phyloP scores from a whole-genome alignment of 2,113 vertebrate species.

The Pangasianodon hypophthalmus region DNA sequence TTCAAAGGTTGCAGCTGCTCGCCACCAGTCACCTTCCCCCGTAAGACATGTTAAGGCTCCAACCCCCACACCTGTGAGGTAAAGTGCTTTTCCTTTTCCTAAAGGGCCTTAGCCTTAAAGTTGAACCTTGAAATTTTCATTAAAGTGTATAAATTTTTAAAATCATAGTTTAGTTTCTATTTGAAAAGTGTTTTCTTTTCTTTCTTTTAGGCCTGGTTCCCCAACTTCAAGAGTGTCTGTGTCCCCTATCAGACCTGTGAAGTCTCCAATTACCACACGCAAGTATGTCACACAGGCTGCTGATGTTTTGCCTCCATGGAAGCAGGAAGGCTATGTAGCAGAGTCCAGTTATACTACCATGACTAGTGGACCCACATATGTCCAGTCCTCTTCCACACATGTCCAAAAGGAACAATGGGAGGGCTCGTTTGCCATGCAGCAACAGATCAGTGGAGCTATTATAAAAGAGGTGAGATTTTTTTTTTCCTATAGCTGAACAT shows the following conservation, averaged over 20 bases:
- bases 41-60: constrained; percentile 94
- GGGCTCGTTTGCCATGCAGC: constrained; percentile 74
- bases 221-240: constrained; percentile 84
- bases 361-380: constrained; percentile 71
- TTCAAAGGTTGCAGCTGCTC: constrained; percentile 77
- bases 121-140: background rate
- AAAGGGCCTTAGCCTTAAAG: background rate
- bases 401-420: constrained; percentile 81
- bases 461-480: constrained; percentile 63
- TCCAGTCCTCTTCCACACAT: constrained; percentile 73
- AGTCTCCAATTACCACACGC: constrained; percentile 78
- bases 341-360: constrained; percentile 76
- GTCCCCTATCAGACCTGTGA: constrained; percentile 86
- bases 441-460: constrained; percentile 71
- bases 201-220: constrained; percentile 77
- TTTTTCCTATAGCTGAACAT: background rate
- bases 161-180: background rate
- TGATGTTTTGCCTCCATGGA: constrained; percentile 93
- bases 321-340: constrained; percentile 77
- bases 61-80: constrained; percentile 89
- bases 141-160: background rate
- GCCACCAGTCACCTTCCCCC: constrained; percentile 92
- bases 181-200: background rate
- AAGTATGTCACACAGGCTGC: constrained; percentile 63
- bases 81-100: constrained; percentile 51